Conservation (phyloP, 2,113 vertebrate species). For the Plectropomus leopardus region DNA sequence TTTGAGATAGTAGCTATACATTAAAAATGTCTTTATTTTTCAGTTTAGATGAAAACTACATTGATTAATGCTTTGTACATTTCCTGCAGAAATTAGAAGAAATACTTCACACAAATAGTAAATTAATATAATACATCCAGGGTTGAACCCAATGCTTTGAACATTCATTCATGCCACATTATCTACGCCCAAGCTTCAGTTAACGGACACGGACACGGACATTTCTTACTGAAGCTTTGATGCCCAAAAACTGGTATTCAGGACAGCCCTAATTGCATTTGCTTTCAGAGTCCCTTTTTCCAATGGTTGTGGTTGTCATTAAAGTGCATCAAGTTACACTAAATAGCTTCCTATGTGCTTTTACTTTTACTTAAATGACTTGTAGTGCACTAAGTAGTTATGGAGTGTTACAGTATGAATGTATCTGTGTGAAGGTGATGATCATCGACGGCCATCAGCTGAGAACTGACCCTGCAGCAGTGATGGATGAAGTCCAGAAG, state of each 20-base stretch:
- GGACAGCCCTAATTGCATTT: no score
- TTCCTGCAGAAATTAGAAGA: not conserved
- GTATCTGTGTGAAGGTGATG: conserved; percentile 86
- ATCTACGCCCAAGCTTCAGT: no score
- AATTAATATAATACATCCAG: not conserved
- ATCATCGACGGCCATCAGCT: conserved; percentile 98
- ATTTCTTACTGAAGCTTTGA: no score
- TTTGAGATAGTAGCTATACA: no score
- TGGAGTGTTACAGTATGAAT: conserved; percentile 17
- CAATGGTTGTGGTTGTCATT: not conserved
- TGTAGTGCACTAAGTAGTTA: not conserved
- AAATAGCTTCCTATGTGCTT: not conserved
- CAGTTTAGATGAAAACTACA: not conserved
- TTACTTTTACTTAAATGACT: not conserved
- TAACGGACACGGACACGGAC: no score
- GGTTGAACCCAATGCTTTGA: no score
- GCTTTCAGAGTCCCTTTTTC: not conserved
- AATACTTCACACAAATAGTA: not conserved
- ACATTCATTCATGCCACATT: no score
- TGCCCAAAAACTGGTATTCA: no score
- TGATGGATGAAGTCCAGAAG: conserved; percentile 98
- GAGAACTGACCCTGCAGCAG: conserved; percentile 90
- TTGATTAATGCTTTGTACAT: not conserved
- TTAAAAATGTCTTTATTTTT: not conserved
- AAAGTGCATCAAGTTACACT: not conserved